phyloP scores from a whole-genome alignment of 1,140 invertebrate species.

The Panulirus ornatus region DNA sequence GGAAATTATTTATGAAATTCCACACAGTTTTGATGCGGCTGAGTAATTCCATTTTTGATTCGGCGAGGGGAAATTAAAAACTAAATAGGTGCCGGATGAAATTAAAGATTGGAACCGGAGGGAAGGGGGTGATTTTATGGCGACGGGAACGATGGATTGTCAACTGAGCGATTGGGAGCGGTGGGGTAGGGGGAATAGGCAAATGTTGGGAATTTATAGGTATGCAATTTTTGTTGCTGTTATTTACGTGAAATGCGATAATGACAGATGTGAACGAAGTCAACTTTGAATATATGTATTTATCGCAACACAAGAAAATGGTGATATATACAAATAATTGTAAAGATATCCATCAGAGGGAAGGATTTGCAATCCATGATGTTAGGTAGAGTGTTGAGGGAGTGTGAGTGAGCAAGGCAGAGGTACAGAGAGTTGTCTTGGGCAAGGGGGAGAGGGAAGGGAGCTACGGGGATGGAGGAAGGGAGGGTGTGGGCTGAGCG shows the following conservation, averaged over 20 bases:
- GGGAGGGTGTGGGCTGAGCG: neutral
- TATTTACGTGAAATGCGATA: neutral
- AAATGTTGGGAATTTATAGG: neutral
- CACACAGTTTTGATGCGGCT: conserved; percentile 69
- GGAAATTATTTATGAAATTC: conserved; percentile 74
- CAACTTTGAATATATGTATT: too few species aligned
- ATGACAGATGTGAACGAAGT: too few species aligned
- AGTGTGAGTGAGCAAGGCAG: neutral
- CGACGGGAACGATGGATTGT: conserved; percentile 17
- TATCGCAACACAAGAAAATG: too few species aligned
- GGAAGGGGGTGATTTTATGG: conserved; percentile 15
- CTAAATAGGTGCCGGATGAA: conserved; percentile 61
- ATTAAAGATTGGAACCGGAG: conserved; percentile 28
- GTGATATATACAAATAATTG: too few species aligned
- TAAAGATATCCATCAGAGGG: too few species aligned
- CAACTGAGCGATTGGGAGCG: neutral
- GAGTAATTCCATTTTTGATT: conserved; percentile 73
- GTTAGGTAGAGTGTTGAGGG: too few species aligned
- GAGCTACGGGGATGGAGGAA: neutral
- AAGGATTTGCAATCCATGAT: too few species aligned
- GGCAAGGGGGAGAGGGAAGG: neutral
- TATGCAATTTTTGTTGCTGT: conserved; percentile 10
- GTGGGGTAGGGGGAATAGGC: neutral
- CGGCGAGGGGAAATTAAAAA: conserved; percentile 63
- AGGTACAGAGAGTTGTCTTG: neutral